These are phyloP conservation scores for Sylvietta virens DNA, from an alignment of 2,113 vertebrate species.

Conservation along the genomic window DNA sequence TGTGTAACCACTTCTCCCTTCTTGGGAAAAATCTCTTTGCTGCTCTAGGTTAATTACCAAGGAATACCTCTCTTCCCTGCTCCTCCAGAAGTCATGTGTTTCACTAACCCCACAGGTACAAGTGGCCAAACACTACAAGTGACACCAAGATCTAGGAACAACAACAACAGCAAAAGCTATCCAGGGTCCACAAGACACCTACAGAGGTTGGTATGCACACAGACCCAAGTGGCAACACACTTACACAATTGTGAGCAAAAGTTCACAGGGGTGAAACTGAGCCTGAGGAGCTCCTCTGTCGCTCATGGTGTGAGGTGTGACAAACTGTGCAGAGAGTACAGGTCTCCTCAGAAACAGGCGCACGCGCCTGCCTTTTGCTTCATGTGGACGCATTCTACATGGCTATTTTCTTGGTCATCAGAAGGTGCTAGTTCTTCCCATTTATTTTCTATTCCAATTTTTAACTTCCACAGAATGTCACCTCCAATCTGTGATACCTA, in stretches of 20 bases:
- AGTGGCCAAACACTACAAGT: neutral
- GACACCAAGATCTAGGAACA: neutral
- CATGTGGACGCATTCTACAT: neutral
- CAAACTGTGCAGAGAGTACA: neutral
- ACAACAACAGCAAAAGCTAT: neutral
- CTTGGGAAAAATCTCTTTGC: neutral
- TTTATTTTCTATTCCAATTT: neutral
- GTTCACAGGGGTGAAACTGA: neutral
- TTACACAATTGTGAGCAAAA: accelerated
- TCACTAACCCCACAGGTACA: neutral
- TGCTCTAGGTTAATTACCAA: neutral
- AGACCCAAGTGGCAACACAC: neutral
- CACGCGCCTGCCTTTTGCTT: neutral
- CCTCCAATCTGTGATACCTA: neutral
- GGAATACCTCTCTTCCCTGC: neutral
- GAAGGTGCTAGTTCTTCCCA: neutral
- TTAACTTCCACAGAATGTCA: neutral
- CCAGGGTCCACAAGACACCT: neutral
- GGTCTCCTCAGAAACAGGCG: neutral
- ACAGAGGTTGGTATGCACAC: neutral
- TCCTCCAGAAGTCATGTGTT: neutral
- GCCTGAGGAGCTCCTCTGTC: neutral
- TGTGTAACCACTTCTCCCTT: neutral
- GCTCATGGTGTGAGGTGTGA: neutral
- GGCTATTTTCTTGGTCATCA: neutral